Evolutionary conservation across 2,113 vertebrate species (phyloP), one percentile per base, ranked within the genome.

Genomic region (Spea multiplicata): DNA sequence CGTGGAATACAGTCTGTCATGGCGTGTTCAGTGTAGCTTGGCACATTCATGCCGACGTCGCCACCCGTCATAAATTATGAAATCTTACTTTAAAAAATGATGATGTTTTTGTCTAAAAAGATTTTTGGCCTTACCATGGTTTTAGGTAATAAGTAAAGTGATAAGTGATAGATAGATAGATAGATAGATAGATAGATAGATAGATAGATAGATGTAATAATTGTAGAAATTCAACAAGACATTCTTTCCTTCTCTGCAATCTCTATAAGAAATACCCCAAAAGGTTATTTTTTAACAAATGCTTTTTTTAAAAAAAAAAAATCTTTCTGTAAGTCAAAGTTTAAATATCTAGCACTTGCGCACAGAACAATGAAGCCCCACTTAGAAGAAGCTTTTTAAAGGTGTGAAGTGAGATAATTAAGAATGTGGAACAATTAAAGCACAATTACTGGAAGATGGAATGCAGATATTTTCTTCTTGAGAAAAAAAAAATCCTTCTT

Each of bases 1-100:
- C 78, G 65, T 80, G 78, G 73, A 80, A 80, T 80, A 80, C 78
- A 80, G 78, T 80, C 78, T 80, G 78, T 80, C 78, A 80, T 80
- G 73, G 46, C 71, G 68, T 73, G 72, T 73, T 80, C 71, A 13
- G 64, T 80, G 64, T 68, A 68, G 61, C 78, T 74, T 74, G 78
- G 64, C 52, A 80, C 73, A 80, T 80, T 73, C 13, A 74, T 13
- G 52, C 78, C 57, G 59, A 47, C 53, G 44, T 64, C 61, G 46
- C 64, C 49, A 45, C 59, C 64, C 65, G 61, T 68, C 65, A 10
- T 44, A 67, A 10, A 68, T 61, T 74, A 59, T 44, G 16, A 66
- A 66, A 66, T 49, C 17, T 45, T 30, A 67, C 50, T 61, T 59
- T 59, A 9, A 59, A 13, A 59, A 59, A 45, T 53, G 13, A n/a